Conservation (phyloP, 2,888 invertebrate species). For the Lasioglossum morio region DNA sequence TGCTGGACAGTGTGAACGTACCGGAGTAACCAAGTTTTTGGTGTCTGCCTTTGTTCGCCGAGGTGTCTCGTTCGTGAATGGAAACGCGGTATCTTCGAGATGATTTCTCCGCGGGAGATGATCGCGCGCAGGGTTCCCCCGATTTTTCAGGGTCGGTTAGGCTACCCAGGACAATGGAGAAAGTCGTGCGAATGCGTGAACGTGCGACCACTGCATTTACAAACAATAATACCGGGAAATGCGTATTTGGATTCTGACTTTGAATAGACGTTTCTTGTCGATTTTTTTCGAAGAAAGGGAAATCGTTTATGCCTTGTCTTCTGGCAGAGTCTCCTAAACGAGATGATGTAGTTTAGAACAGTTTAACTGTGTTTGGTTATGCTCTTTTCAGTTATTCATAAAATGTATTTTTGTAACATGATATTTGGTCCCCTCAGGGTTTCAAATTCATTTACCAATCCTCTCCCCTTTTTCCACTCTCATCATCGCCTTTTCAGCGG, state of each 20-base stretch:
- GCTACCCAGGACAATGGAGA: neutral
- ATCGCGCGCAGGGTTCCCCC: neutral
- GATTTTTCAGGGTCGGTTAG: neutral
- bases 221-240: neutral
- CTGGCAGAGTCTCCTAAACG: neutral
- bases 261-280: neutral
- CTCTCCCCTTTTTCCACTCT: too few relatives aligned
- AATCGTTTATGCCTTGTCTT: neutral
- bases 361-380: neutral
- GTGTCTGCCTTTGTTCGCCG: neutral
- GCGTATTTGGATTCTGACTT: neutral
- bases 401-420: too few relatives aligned
- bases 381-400: neutral
- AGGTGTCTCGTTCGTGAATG: neutral
- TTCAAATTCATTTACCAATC: too few relatives aligned
- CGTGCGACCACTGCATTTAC: neutral
- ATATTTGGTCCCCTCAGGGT: too few relatives aligned
- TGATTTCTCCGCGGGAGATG: neutral
- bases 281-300: neutral
- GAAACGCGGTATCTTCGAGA: neutral
- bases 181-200: neutral
- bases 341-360: neutral
- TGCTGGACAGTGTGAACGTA: neutral
- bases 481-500: too few relatives aligned
- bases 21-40: neutral